Conservation (phyloP, 2,888 invertebrate species). For the Minunthozetes semirufus region DNA sequence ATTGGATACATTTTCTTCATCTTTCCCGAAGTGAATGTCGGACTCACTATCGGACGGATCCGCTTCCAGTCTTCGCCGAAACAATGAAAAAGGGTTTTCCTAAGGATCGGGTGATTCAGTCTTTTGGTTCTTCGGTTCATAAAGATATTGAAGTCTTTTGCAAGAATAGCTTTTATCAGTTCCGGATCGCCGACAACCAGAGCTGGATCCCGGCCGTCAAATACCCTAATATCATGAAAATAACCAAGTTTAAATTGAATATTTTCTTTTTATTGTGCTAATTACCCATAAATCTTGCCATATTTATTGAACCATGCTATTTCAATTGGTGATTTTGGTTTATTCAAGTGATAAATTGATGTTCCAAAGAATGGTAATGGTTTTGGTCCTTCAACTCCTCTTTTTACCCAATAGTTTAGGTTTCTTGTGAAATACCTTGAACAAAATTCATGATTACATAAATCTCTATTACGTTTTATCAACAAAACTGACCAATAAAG, state of each 20-base stretch:
- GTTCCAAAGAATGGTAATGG: neutral
- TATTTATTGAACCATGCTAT: slow-evolving; percentile 8
- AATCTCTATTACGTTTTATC: no score
- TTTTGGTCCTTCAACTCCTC: slow-evolving; percentile 30
- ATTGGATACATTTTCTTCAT: slow-evolving; percentile 30
- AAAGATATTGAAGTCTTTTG: slow-evolving; percentile 30
- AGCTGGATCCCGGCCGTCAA: slow-evolving; percentile 7
- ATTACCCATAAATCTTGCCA: slow-evolving; percentile 30
- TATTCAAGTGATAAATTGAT: neutral
- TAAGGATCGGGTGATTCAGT: neutral
- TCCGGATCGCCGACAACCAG: slow-evolving; percentile 19
- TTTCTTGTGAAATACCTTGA: slow-evolving; percentile 24
- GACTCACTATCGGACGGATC: slow-evolving; percentile 11
- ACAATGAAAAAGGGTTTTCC: neutral
- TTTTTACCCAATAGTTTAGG: slow-evolving; percentile 26
- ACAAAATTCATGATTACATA: no score
- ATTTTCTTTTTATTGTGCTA: neutral
- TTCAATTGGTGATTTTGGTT: neutral
- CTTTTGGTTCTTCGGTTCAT: neutral
- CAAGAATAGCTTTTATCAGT: slow-evolving; percentile 25
- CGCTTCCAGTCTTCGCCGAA: slow-evolving; percentile 27
- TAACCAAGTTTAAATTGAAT: neutral
- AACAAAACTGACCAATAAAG: no score
- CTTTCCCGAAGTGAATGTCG: slow-evolving; percentile 17
- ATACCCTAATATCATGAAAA: no score